phyloP scores from a whole-genome alignment of 1,140 invertebrate genomes.

The Drosophila santomea region DNA sequence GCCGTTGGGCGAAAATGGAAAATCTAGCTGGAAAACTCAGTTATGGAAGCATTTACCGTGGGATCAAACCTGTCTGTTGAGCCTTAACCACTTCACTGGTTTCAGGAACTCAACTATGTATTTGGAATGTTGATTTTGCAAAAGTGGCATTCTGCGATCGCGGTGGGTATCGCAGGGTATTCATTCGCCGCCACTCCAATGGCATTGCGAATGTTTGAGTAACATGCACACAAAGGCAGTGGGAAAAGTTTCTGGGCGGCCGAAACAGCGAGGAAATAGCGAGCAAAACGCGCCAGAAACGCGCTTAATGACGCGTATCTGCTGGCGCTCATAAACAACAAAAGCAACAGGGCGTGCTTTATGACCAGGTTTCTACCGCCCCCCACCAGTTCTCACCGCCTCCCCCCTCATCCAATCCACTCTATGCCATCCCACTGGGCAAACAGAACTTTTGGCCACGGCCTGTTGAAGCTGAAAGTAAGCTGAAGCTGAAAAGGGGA shows the following conservation, averaged over 20 bases:
- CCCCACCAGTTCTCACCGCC: neutral
- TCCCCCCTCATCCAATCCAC: neutral
- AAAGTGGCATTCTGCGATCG: neutral
- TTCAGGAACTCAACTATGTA: neutral
- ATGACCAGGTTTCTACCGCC: slow-evolving; percentile 42
- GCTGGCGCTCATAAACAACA: slow-evolving; percentile 73
- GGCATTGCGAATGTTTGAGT: neutral
- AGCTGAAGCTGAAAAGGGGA: slow-evolving; percentile 35
- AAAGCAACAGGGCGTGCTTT: slow-evolving; percentile 77
- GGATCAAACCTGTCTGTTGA: slow-evolving; percentile 13
- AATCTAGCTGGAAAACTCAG: slow-evolving; percentile 5
- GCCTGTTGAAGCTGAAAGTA: slow-evolving; percentile 69
- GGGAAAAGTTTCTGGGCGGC: slow-evolving; percentile 25
- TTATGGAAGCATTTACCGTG: slow-evolving; percentile 2
- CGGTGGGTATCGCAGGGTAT: slow-evolving; percentile 9
- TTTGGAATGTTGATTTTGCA: slow-evolving; percentile 1
- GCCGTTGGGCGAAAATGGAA: slow-evolving; percentile 4
- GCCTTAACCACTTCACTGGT: neutral
- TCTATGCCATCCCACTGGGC: neutral
- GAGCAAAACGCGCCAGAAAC: slow-evolving; percentile 57
- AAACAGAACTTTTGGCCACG: slow-evolving; percentile 62
- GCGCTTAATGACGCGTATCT: slow-evolving; percentile 74
- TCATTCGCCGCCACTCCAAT: neutral
- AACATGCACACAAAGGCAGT: neutral
- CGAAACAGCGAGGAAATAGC: slow-evolving; percentile 23